Percentiles rank a stretch among this genome's conserved stretches.
phyloP scores from a whole-genome alignment of 2,888 invertebrate species.

The Agrochola macilenta region DNA sequence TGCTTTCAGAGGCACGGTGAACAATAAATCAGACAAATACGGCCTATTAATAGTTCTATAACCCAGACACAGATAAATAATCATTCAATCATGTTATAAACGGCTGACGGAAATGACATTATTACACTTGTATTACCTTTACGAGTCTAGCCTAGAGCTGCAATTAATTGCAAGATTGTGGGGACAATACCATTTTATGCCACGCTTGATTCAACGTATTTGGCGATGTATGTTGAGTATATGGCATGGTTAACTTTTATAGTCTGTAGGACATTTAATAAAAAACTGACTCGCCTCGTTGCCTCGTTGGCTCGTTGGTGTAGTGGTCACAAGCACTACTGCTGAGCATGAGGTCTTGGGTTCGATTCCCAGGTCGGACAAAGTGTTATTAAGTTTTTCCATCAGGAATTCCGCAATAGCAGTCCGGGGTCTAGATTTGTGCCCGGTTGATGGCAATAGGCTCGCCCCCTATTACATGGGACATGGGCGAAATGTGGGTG shows the following conservation, averaged over 20 bases:
- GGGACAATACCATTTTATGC: constrained; percentile 18
- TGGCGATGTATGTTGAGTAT: not conserved
- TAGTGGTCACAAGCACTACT: too few relatives aligned
- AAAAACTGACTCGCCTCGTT: not conserved
- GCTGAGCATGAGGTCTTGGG: too few relatives aligned
- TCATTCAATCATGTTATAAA: constrained; percentile 37
- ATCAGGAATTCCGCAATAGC: too few relatives aligned
- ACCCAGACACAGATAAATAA: constrained; percentile 36
- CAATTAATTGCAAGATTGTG: constrained; percentile 24
- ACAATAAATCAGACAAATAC: not conserved
- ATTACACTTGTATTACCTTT: constrained; percentile 53
- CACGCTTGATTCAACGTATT: not conserved
- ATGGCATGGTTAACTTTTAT: not conserved
- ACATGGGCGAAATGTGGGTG: too few relatives aligned
- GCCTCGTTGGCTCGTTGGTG: not conserved
- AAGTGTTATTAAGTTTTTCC: too few relatives aligned
- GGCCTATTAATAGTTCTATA: not conserved
- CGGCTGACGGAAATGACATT: constrained; percentile 53
- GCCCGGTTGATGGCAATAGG: too few relatives aligned
- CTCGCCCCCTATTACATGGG: too few relatives aligned
- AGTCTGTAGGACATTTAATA: not conserved
- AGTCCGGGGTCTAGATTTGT: too few relatives aligned
- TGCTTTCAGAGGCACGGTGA: not conserved
- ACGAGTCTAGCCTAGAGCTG: constrained; percentile 18
- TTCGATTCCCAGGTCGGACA: too few relatives aligned